phyloP scores from a whole-genome alignment of 2,888 invertebrate genomes.

The Gymnoscelis rufifasciata region DNA sequence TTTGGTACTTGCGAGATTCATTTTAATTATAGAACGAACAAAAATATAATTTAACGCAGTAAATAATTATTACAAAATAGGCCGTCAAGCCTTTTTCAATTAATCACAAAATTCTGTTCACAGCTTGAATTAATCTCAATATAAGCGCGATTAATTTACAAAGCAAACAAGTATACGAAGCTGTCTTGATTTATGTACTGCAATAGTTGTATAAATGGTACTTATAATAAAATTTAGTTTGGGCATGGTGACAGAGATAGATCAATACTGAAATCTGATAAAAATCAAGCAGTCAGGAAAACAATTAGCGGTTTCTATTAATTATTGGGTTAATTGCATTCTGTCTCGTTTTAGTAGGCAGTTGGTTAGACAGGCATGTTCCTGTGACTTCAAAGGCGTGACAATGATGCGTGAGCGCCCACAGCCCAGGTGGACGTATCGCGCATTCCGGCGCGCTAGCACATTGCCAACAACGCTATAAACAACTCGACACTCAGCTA shows the following conservation, averaged over 20 bases:
- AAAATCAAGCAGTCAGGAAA: conserved; percentile 28
- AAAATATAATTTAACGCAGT: background rate
- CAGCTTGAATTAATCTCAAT: conserved; percentile 29
- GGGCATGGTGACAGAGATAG: conserved; percentile 21
- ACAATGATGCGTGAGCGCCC: conserved; percentile 46
- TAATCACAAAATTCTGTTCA: conserved; percentile 27
- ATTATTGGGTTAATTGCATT: conserved; percentile 50
- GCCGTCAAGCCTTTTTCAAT: conserved; percentile 23
- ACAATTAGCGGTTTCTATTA: conserved; percentile 42
- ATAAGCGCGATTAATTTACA: conserved; percentile 32
- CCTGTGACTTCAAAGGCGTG: conserved; percentile 50
- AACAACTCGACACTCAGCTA: conserved; percentile 43
- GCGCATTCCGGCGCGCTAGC: conserved; percentile 47
- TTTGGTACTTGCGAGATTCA: too few relatives aligned
- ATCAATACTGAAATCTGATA: conserved; percentile 22
- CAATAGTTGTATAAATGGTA: conserved; percentile 28
- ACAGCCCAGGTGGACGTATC: conserved; percentile 63
- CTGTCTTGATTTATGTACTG: conserved; percentile 30
- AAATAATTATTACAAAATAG: too few relatives aligned
- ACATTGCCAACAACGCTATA: conserved; percentile 52
- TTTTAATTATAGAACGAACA: too few relatives aligned
- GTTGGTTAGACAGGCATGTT: conserved; percentile 36
- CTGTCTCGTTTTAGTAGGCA: conserved; percentile 39
- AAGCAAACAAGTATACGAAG: conserved; percentile 32
- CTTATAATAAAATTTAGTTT: conserved; percentile 24